Base-by-base conservation (phyloP, 2,888 invertebrate species). In the Watsonalla cultraria region DNA sequence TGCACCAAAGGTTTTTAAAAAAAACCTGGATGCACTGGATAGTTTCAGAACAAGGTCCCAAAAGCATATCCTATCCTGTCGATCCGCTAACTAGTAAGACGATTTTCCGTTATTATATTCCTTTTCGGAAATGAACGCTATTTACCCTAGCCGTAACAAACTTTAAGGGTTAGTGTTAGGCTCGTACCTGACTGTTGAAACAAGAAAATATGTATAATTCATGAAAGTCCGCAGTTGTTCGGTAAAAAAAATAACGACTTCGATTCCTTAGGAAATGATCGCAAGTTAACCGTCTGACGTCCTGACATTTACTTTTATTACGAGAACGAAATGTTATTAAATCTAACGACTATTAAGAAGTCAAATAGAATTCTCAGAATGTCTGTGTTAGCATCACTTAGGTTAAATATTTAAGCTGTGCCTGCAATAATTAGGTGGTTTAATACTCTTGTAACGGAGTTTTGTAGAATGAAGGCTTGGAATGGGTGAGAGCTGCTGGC, bases 401-500 rank as follows among this genome's bases (percentile, higher is more conserved):
- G 9, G 47, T 47, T n/a, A 47, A 47, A 47, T 47, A 47, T 47
- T 34, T 35, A 47, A 37, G 33, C 33, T 14, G 37, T 37, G 37
- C 14, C 48, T 33, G 13, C 14, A 8, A 11, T 48, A 48, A 48
- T 35, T 47, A 35, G 34, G 47, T 35, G 35, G 13, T 48, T 48
- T 13, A 7, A 47, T n/a, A 48, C 47, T 13, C 13, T 48, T 34
- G 47, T 48, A 13, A 35, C 35, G 35, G n/a, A 35, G 5, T 48
- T 48, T 48, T 49, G 49, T 33, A 15, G 5, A 49, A 49, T 39
- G 39, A 13, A 33, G 46, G 11, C 33, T n/a, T 47, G 46, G 33
- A 51, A 54, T 56, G 56, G 55, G 54, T 58, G 60, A 55, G 46
- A 45, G 45, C 53, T 39, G 54, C 58, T 66, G 70, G 64, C 62